Conservation (phyloP, 2,888 invertebrate genomes). For the Iphiclides podalirius region DNA sequence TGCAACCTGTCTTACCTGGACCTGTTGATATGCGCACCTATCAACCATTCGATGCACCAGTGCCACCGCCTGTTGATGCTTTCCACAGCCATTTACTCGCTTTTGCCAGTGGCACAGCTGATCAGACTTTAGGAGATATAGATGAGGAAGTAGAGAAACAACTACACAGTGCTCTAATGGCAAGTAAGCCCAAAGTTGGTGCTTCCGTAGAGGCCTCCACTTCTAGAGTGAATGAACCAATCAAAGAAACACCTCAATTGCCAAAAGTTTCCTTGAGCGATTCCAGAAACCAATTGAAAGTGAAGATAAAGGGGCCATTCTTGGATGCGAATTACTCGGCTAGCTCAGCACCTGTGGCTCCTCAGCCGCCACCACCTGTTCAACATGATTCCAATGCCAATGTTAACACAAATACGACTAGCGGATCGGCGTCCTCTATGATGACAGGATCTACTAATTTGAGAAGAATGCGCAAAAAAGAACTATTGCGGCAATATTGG, state of each 20-base stretch:
- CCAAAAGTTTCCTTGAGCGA: conserved; percentile 89
- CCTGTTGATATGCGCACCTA: conserved; percentile 95
- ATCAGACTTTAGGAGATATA: conserved; percentile 85
- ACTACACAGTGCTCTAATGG: conserved; percentile 83
- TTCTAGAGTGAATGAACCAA: conserved; percentile 39
- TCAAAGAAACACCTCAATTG: conserved; percentile 51
- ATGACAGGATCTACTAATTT: conserved; percentile 86
- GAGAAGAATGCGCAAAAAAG: conserved; percentile 94
- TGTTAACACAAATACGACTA: conserved; percentile 55
- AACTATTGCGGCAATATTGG: conserved; percentile 88
- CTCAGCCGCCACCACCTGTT: conserved; percentile 69
- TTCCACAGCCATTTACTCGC: conserved; percentile 82
- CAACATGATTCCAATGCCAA: conserved; percentile 55
- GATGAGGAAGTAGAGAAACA: conserved; percentile 90
- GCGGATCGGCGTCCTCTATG: conserved; percentile 60
- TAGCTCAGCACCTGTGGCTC: conserved; percentile 80
- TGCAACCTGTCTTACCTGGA: conserved; percentile 88
- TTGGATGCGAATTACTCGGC: conserved; percentile 87
- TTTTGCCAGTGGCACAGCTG: conserved; percentile 84
- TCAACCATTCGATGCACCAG: conserved; percentile 81
- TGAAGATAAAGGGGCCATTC: conserved; percentile 94
- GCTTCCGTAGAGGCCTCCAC: conserved; percentile 39
- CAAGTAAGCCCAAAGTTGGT: conserved; percentile 70
- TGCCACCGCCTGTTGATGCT: conserved; percentile 78
- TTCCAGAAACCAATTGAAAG: conserved; percentile 91